Conservation (phyloP, 2,113 vertebrate genomes). For the Bubo bubo region DNA sequence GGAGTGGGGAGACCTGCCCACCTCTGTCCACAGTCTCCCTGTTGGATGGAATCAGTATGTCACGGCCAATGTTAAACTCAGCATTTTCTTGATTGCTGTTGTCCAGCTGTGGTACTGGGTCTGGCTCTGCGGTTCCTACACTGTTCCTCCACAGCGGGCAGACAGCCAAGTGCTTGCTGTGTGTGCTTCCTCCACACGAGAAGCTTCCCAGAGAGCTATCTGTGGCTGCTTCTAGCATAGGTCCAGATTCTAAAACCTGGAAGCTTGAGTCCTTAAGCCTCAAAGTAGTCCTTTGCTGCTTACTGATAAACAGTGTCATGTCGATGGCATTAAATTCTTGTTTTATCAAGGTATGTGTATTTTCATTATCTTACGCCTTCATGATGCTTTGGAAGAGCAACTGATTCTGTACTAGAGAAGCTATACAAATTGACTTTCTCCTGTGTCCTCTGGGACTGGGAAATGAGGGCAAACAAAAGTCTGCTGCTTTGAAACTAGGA, state of each 20-base stretch:
- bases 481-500: neutral
- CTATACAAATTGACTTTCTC: neutral
- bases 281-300: neutral
- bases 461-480: neutral
- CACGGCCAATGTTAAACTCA: rapidly evolving
- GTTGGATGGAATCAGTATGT: neutral
- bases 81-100: neutral
- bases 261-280: neutral
- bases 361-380: neutral
- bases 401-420: neutral
- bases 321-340: neutral
- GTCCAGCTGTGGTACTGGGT: neutral
- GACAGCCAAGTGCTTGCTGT: neutral
- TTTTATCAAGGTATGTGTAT: neutral
- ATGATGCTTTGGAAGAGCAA: neutral
- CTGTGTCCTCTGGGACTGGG: neutral
- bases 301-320: neutral
- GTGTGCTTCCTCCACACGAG: neutral
- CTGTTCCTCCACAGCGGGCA: neutral
- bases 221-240: neutral
- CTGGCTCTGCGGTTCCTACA: neutral
- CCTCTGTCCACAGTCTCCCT: neutral
- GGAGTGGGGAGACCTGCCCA: neutral
- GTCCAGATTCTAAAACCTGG: neutral
- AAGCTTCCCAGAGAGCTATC: neutral